Conservation (phyloP, 2,797 vertebrate species). For the Sebastes itinus region DNA sequence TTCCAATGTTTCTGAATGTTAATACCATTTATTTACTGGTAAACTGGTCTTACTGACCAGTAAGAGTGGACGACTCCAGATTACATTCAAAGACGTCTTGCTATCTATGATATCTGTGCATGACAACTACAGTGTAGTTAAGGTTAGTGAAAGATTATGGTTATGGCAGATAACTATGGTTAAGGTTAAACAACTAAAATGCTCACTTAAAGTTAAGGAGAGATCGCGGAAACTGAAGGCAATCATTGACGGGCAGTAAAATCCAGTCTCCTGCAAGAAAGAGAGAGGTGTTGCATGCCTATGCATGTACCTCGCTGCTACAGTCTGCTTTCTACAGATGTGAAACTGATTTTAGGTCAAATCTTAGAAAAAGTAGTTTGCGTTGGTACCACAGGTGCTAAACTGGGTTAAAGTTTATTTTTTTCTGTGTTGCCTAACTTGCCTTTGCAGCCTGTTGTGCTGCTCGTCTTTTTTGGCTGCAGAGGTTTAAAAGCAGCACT, state of each 20-base stretch:
- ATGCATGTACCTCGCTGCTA: background rate
- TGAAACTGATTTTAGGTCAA: conserved; percentile 1
- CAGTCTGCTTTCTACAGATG: background rate
- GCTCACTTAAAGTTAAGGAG: too few relatives aligned
- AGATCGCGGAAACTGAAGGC: background rate
- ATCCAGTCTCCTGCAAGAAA: background rate
- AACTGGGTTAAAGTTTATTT: background rate
- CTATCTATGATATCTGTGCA: too few relatives aligned
- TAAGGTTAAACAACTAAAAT: background rate
- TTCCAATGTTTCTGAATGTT: too few relatives aligned
- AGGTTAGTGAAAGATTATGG: background rate
- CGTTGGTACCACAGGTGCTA: background rate
- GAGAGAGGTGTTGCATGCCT: background rate
- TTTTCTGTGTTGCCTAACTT: background rate
- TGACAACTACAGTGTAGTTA: too few relatives aligned
- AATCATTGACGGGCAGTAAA: background rate
- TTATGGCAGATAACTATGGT: background rate
- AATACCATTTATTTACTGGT: too few relatives aligned
- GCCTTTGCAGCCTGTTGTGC: background rate
- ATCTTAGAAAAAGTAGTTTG: background rate
- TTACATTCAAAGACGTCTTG: too few relatives aligned
- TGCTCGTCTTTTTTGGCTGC: background rate
- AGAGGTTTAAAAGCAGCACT: background rate
- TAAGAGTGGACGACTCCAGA: too few relatives aligned
- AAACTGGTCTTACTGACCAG: too few relatives aligned